These are phyloP conservation scores for Malurus alboscapulatus DNA, from an alignment of 2,113 vertebrate species.

Conservation along the genomic window DNA sequence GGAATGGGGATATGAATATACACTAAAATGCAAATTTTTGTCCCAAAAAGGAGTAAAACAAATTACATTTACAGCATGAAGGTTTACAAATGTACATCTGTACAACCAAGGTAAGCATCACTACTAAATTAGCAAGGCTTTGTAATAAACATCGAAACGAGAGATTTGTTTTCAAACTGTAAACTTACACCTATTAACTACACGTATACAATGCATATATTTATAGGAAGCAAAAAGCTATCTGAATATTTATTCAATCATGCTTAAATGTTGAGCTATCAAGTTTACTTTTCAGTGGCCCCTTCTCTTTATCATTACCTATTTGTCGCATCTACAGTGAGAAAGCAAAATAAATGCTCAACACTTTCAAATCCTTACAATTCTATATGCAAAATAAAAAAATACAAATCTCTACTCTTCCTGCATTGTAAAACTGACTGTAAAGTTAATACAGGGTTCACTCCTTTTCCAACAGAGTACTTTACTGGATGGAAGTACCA, in stretches of 20 bases:
- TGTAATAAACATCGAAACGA: slow-evolving; percentile 88
- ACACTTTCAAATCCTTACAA: slow-evolving; percentile 74
- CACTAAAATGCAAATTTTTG: slow-evolving; percentile 94
- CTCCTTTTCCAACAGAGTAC: slow-evolving; percentile 57
- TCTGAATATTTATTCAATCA: slow-evolving; percentile 84
- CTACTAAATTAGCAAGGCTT: slow-evolving; percentile 95
- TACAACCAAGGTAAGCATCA: slow-evolving; percentile 95
- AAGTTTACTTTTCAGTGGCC: slow-evolving; percentile 82
- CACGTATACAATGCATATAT: slow-evolving; percentile 96
- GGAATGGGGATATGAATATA: slow-evolving; percentile 91
- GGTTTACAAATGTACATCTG: slow-evolving; percentile 99
- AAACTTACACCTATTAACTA: slow-evolving; percentile 96
- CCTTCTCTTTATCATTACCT: slow-evolving; percentile 70
- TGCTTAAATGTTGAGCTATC: slow-evolving; percentile 85
- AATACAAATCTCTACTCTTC: slow-evolving; percentile 73
- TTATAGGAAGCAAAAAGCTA: slow-evolving; percentile 89
- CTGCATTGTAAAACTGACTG: slow-evolving; percentile 67
- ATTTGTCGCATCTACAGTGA: slow-evolving; percentile 70
- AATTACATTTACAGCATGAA: slow-evolving; percentile 99
- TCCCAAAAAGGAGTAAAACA: slow-evolving; percentile 90
- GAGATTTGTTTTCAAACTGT: slow-evolving; percentile 84
- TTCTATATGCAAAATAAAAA: slow-evolving; percentile 78
- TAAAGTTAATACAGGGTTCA: slow-evolving; percentile 64
- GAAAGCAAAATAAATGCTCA: slow-evolving; percentile 78
- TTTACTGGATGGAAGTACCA: slow-evolving; percentile 67